Conservation (phyloP, 1,140 invertebrate species). For the Drosophila kepulauana region DNA sequence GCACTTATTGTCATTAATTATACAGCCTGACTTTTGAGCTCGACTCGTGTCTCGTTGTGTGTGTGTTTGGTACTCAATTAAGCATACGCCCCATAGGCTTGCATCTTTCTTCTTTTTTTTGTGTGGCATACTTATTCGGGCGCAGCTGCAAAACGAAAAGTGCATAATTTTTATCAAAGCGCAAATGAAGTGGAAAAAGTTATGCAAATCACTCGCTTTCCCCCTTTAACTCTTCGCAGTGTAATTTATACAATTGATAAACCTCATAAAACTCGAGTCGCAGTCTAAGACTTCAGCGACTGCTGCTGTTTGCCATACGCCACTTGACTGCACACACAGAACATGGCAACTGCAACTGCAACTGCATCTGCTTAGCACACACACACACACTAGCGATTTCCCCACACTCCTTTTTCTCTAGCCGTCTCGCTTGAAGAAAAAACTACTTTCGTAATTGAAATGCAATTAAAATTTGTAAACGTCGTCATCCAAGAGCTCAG, state of each 20-base stretch:
- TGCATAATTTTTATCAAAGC: constrained; percentile 37
- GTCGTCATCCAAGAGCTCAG: constrained; percentile 41
- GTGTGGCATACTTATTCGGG: constrained; percentile 27
- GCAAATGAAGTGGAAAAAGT: constrained; percentile 74
- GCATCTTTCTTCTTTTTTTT: neutral
- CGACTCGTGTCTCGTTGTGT: neutral
- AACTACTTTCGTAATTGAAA: constrained; percentile 79
- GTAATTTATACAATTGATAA: constrained; percentile 73
- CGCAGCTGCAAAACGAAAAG: constrained; percentile 25
- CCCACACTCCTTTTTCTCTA: neutral
- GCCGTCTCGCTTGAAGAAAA: constrained; percentile 22
- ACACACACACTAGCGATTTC: neutral
- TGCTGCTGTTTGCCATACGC: constrained; percentile 25
- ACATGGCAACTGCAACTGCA: constrained; percentile 43
- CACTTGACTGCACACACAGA: constrained; percentile 60
- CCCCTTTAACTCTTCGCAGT: neutral
- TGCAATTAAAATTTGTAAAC: constrained; percentile 78
- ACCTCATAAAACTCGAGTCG: constrained; percentile 27
- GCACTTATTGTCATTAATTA: constrained; percentile 53
- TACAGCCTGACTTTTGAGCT: constrained; percentile 44
- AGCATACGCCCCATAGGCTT: constrained; percentile 46
- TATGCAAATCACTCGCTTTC: constrained; percentile 21
- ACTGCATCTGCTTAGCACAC: constrained; percentile 25
- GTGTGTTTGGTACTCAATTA: constrained; percentile 60
- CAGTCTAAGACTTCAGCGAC: constrained; percentile 16